Base-by-base conservation (phyloP, 2,888 invertebrate species). In the Apamea crenata region DNA sequence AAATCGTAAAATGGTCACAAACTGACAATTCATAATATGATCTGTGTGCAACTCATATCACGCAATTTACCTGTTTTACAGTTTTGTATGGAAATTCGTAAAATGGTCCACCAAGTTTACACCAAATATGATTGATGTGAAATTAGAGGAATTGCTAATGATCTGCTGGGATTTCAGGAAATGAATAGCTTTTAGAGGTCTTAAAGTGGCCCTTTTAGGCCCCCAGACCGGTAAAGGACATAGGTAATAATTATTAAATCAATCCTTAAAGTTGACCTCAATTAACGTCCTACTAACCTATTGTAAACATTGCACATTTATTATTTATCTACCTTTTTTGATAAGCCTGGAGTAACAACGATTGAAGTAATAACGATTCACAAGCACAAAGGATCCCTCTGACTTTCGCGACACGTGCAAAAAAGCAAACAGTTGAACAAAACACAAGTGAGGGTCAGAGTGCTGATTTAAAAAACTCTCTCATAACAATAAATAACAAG, bases 401-500 rank as follows among this genome's bases (percentile, higher is more conserved):
- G 53, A 59, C 68, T 72, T 75, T 74, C 32, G 68, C 67, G n/a
- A 66, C 75, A 59, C 71, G 50, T 71, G 56, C 36, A 68, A 47
- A 16, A 80, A 78, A 75, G 79, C 65, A 74, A 79, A 44, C 76
- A 74, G 61, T 71, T 74, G 79, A 59, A n/a, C 59, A 29, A 63
- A 83, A 70, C 50, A 50, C 63, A 84, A 88, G 74, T 74, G 73
- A 78, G 87, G 83, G 85, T 82, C 85, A 69, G 81, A 63, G 81
- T 74, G 81, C 83, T 83, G 78, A 89, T 85, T 89, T 88, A 88
- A 87, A 91, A 88, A 89, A 87, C 77, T 86, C 82, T 89, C 89
- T 87, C 89, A 87, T 86, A 87, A 86, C 83, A 90, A 90, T 91
- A 91, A 93, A 93, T 93, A 93, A 93, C 91, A 93, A 93, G 89